phyloP scores from a whole-genome alignment of 2,797 vertebrate species.

The Sparus aurata region DNA sequence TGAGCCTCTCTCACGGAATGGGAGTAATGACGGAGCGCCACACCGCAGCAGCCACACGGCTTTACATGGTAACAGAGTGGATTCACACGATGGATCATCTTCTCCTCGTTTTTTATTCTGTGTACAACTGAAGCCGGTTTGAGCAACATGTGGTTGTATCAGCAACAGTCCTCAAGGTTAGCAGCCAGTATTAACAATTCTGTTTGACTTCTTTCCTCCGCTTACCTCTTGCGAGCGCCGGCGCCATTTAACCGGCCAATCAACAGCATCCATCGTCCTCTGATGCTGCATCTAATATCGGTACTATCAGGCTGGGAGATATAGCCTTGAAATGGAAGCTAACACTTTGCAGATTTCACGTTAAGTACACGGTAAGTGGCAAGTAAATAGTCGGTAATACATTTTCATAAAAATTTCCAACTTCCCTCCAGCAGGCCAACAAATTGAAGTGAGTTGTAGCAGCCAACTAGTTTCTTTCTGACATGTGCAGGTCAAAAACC shows the following conservation, averaged over 20 bases:
- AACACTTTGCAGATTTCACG: too few relatives aligned
- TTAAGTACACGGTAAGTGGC: too few relatives aligned
- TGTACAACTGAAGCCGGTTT: neutral
- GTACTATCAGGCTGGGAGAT: neutral
- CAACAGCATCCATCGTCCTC: neutral
- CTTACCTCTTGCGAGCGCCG: neutral
- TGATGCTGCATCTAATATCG: neutral
- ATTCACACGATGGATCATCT: slow-evolving; percentile 11
- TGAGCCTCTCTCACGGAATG: slow-evolving; percentile 58
- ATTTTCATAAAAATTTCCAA: too few relatives aligned
- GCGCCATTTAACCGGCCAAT: neutral
- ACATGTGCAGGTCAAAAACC: too few relatives aligned
- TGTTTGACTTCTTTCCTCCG: slow-evolving; percentile 26
- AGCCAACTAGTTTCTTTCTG: too few relatives aligned
- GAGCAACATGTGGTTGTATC: neutral
- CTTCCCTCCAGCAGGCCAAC: too few relatives aligned
- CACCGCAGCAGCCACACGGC: neutral
- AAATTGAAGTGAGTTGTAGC: too few relatives aligned
- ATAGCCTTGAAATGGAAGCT: too few relatives aligned
- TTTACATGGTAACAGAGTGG: neutral
- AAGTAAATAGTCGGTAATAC: too few relatives aligned
- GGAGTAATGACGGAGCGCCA: slow-evolving; percentile 60
- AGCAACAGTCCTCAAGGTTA: neutral
- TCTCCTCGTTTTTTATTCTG: slow-evolving; percentile 9
- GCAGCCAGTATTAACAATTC: slow-evolving; percentile 27